phyloP scores from a whole-genome alignment of 2,113 vertebrate genomes.

The Apteryx owenii region DNA sequence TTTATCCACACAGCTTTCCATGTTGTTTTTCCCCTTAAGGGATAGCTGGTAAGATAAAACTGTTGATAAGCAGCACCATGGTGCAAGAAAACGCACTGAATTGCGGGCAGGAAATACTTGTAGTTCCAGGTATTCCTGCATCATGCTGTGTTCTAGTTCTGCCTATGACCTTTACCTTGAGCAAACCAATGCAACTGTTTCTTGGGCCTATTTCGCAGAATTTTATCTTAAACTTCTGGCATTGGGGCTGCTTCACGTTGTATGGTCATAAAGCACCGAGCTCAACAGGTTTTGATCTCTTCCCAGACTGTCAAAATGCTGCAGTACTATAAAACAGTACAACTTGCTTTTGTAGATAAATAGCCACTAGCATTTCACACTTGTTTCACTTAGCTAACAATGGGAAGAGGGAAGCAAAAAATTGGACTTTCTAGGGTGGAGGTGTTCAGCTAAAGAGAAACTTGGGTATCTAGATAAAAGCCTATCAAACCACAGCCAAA shows the following conservation, averaged over 20 bases:
- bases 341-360: neutral
- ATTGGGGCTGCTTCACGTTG: neutral
- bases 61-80: neutral
- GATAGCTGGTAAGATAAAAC: neutral
- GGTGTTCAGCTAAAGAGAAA: neutral
- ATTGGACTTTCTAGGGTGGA: neutral
- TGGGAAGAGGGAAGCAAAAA: neutral
- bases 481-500: neutral
- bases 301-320: neutral
- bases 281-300: neutral
- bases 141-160: neutral
- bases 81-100: neutral
- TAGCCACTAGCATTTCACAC: neutral
- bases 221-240: neutral
- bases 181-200: neutral
- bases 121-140: neutral
- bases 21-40: neutral
- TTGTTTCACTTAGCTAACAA: neutral
- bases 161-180: neutral
- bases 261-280: neutral
- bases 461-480: neutral
- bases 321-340: neutral
- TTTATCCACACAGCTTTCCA: neutral
- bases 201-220: neutral
- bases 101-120: neutral